phyloP scores from a whole-genome alignment of 1,140 invertebrate species.

The Saccostrea cuccullata region DNA sequence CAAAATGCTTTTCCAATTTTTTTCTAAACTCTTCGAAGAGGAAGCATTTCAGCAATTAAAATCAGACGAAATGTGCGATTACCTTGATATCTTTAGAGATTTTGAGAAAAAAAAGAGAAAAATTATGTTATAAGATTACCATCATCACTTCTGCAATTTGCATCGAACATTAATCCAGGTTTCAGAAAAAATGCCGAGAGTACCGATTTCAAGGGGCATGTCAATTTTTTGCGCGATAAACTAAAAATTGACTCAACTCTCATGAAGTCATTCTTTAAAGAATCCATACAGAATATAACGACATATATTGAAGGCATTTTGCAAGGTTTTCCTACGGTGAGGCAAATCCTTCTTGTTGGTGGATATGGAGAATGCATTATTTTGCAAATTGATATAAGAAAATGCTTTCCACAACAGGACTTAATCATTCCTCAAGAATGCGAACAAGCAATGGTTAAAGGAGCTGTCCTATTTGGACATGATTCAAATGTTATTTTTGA shows the following conservation, averaged over 20 bases:
- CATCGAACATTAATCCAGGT: no score
- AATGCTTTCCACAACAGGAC: constrained; percentile 36
- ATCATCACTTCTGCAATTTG: no score
- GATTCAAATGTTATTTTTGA: constrained; percentile 39
- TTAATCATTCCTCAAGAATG: constrained; percentile 56
- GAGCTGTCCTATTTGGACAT: constrained; percentile 55
- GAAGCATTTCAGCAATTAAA: constrained; percentile 64
- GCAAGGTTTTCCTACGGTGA: no score
- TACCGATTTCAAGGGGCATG: no score
- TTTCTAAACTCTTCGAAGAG: not conserved
- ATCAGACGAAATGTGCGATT: constrained; percentile 57
- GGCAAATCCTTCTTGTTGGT: no score
- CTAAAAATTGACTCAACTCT: no score
- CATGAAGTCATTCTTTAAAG: no score
- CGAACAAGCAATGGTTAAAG: constrained; percentile 55
- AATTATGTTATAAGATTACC: constrained; percentile 40
- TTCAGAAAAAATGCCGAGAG: no score
- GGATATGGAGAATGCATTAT: constrained; percentile 50
- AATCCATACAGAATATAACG: no score
- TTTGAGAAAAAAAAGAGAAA: constrained; percentile 53
- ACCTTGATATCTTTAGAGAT: constrained; percentile 41
- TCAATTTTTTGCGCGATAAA: no score
- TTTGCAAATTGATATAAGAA: constrained; percentile 48
- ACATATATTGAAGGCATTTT: no score
- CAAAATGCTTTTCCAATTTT: not conserved